phyloP scores from a whole-genome alignment of 2,113 vertebrate genomes.

The Anguilla japonica region DNA sequence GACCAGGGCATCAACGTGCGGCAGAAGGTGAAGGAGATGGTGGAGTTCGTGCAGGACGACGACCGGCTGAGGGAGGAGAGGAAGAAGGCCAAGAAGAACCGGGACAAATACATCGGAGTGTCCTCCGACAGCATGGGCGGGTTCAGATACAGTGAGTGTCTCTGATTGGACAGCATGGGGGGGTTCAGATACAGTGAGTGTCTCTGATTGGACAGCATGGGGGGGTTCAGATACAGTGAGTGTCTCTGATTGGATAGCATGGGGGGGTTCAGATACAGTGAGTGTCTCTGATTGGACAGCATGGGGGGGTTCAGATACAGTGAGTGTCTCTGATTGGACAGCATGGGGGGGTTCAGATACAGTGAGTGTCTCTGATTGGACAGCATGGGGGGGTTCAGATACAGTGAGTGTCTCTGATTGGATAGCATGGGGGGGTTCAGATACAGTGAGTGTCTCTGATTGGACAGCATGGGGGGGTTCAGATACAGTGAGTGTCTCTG shows the following conservation, averaged over 20 bases:
- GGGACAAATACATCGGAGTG: constrained; percentile 96
- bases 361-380: too few species aligned
- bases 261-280: not conserved
- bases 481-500: too few species aligned
- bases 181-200: not conserved
- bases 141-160: constrained; percentile 49
- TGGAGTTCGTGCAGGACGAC: constrained; percentile 96
- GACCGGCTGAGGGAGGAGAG: constrained; percentile 92
- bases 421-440: too few species aligned
- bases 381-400: too few species aligned
- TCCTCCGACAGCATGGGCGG: constrained; percentile 88
- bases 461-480: too few species aligned
- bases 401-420: not conserved
- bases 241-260: not conserved
- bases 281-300: not conserved
- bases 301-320: not conserved
- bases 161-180: not conserved
- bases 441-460: too few species aligned
- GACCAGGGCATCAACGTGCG: constrained; percentile 98
- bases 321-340: too few species aligned
- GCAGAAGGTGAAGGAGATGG: constrained; percentile 96
- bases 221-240: constrained; percentile 54
- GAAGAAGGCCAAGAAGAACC: constrained; percentile 98
- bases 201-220: not conserved
- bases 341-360: too few species aligned